Percentiles rank a stretch among this genome's conserved stretches.
Conservation (phyloP, 1,140 invertebrate genomes). For the Acromyrmex charruanus region DNA sequence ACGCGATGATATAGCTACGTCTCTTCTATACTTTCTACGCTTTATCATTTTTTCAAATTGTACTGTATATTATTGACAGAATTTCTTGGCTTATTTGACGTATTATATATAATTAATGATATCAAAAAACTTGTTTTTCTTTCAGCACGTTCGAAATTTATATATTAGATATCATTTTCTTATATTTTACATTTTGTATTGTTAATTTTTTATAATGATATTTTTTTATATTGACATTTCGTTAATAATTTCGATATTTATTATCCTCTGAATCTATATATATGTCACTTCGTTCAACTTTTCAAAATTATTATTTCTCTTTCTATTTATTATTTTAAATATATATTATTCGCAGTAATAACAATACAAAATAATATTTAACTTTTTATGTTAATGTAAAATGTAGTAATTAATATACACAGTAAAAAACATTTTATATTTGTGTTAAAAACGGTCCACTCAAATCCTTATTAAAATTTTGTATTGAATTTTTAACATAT, state of each 20-base stretch:
- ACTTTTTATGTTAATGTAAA: not conserved
- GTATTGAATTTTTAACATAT: no score
- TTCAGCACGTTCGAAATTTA: not conserved
- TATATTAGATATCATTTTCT: not conserved
- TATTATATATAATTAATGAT: not conserved
- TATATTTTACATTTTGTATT: not conserved
- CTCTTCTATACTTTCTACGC: not conserved
- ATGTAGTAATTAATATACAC: no score
- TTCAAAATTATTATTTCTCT: not conserved
- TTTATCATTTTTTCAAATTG: not conserved
- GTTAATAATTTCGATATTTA: not conserved
- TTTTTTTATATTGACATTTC: not conserved
- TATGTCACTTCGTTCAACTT: not conserved
- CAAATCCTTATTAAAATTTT: no score
- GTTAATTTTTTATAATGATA: not conserved
- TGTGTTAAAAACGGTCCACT: no score
- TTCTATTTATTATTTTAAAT: not conserved
- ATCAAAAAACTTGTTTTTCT: not conserved
- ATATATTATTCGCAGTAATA: not conserved
- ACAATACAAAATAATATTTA: not conserved
- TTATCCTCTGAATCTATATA: not conserved
- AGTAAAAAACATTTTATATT: no score
- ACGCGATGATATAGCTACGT: not conserved
- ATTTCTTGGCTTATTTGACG: not conserved
- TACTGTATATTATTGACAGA: not conserved